A percentile compares a stretch with the other conserved stretches of the same genome.
Evolutionary conservation across 2,113 vertebrate genomes (phyloP).

Genomic region (Boulengeromyrus knoepffleri): DNA sequence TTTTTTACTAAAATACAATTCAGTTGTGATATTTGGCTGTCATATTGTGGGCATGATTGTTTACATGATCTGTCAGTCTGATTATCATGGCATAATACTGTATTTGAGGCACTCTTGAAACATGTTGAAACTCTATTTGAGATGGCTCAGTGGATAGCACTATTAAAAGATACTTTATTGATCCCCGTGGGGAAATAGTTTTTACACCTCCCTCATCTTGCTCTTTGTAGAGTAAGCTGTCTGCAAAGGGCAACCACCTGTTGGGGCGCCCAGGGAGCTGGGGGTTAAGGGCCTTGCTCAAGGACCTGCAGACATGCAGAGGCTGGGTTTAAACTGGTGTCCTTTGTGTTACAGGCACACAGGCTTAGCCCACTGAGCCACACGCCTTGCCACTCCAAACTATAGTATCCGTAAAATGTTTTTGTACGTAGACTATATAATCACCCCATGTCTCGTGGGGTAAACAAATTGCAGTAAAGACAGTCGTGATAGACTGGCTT

Average conservation of each 20-base stretch:
- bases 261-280: too few relatives aligned
- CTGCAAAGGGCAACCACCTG: too few relatives aligned
- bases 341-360: too few relatives aligned
- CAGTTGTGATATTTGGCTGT: background rate
- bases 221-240: too few relatives aligned
- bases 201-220: too few relatives aligned
- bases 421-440: background rate
- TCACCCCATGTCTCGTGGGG: background rate
- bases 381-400: background rate
- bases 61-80: background rate
- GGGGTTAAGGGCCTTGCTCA: too few relatives aligned
- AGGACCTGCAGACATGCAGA: too few relatives aligned
- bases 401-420: background rate
- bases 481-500: too few relatives aligned
- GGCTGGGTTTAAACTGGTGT: too few relatives aligned
- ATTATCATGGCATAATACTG: background rate
- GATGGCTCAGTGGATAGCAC: background rate
- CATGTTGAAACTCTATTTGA: background rate
- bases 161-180: background rate
- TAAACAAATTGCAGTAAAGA: too few relatives aligned
- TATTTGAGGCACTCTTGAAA: background rate
- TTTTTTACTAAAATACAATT: background rate
- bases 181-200: too few relatives aligned
- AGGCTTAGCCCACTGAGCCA: too few relatives aligned
- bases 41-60: background rate